Conservation (phyloP, 1,140 invertebrate genomes). For the Agrypnia vestita region DNA sequence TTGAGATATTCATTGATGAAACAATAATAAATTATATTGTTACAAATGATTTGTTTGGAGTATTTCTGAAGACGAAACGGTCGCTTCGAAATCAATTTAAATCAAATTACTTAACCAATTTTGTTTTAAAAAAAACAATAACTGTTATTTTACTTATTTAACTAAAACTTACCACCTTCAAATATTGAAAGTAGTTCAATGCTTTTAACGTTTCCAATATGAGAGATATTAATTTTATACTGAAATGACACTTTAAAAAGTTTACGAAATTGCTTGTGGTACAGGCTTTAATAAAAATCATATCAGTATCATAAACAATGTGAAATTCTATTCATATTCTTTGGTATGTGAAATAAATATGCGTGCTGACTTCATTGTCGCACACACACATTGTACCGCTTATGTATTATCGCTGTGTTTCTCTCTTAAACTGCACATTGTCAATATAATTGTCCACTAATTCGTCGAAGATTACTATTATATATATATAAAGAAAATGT, state of each 20-base stretch:
- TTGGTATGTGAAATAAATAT: neutral
- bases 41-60: too few relatives aligned
- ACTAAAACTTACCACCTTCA: too few relatives aligned
- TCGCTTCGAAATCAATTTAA: too few relatives aligned
- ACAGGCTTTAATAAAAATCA: slow-evolving; percentile 45
- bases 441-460: neutral
- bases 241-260: slow-evolving; percentile 10
- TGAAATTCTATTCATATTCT: neutral
- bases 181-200: neutral
- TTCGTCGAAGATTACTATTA: neutral
- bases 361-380: neutral
- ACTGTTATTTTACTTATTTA: too few relatives aligned
- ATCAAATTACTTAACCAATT: too few relatives aligned
- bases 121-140: too few relatives aligned
- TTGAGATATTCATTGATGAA: too few relatives aligned
- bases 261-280: slow-evolving; percentile 38
- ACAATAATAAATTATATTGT: too few relatives aligned
- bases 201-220: neutral
- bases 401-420: slow-evolving; percentile 4
- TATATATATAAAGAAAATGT: neutral
- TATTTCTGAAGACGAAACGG: too few relatives aligned
- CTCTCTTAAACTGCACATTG: neutral
- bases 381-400: neutral
- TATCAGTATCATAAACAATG: slow-evolving; percentile 25
- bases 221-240: neutral